Conservation (phyloP, 2,888 invertebrate genomes). For the Ecliptopera silaceata region DNA sequence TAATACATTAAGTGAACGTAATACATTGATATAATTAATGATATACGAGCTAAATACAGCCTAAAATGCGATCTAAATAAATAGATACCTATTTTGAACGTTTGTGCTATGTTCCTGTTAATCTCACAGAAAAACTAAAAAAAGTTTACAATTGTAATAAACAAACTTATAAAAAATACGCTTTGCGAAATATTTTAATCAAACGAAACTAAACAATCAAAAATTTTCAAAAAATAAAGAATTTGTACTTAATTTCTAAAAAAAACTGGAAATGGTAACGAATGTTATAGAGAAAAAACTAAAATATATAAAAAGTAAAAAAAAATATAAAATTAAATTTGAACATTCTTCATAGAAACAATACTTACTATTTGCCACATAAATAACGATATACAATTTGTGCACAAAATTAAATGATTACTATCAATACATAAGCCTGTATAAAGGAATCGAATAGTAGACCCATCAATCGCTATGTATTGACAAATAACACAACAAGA, state of each 20-base stretch:
- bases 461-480: too few relatives aligned
- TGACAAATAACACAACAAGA: too few relatives aligned
- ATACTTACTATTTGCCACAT: neutral
- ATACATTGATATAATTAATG: too few relatives aligned
- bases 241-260: conserved; percentile 24
- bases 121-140: neutral
- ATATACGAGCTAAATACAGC: conserved; percentile 8
- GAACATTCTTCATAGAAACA: neutral
- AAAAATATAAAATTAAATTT: neutral
- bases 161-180: neutral
- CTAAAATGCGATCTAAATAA: conserved; percentile 23
- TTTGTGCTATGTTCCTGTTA: conserved; percentile 4
- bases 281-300: conserved; percentile 9
- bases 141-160: neutral
- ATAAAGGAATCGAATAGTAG: neutral
- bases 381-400: neutral
- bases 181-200: conserved; percentile 5
- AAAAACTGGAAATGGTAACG: conserved; percentile 36
- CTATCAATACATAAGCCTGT: neutral
- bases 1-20: neutral
- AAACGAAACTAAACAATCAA: conserved; percentile 5
- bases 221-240: conserved; percentile 12
- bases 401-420: neutral
- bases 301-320: neutral
- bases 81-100: neutral